These are phyloP conservation scores for Brotula barbata DNA, from an alignment of 2,797 vertebrate species.

Conservation along the genomic window DNA sequence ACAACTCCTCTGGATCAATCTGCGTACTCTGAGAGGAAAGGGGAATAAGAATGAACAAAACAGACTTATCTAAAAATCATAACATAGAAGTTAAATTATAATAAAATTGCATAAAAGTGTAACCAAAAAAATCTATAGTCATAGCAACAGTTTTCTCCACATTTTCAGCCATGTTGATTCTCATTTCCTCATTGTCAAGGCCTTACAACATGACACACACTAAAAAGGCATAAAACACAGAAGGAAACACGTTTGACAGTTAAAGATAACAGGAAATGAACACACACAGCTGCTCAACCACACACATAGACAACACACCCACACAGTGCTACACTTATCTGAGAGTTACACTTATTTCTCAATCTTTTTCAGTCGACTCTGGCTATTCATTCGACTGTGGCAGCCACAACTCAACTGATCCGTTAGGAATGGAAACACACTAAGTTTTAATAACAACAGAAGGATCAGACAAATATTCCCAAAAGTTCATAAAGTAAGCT, in stretches of 20 bases:
- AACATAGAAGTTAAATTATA: too few relatives aligned
- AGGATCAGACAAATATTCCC: too few relatives aligned
- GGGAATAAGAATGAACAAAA: background rate
- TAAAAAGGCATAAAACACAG: conserved; percentile 31
- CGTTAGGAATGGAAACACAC: too few relatives aligned
- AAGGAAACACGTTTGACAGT: conserved; percentile 63
- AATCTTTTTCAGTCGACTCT: conserved; percentile 11
- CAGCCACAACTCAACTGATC: too few relatives aligned
- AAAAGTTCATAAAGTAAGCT: too few relatives aligned
- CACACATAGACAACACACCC: conserved; percentile 5
- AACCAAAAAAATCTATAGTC: too few relatives aligned
- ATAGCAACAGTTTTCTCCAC: background rate
- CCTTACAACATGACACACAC: conserved; percentile 6
- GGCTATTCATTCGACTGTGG: too few relatives aligned
- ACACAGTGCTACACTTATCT: conserved; percentile 37
- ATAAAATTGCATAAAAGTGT: background rate
- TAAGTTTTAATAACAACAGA: too few relatives aligned
- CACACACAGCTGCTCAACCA: conserved; percentile 42
- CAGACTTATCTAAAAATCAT: too few relatives aligned
- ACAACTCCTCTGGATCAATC: conserved; percentile 90
- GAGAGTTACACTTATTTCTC: conserved; percentile 42
- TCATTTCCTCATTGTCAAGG: conserved; percentile 17
- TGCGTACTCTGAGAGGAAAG: conserved; percentile 80
- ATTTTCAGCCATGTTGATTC: conserved; percentile 6
- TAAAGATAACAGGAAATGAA: conserved; percentile 70